Evolutionary conservation across 2,888 invertebrate species (phyloP).

Genomic region (Cantharis nigra): DNA sequence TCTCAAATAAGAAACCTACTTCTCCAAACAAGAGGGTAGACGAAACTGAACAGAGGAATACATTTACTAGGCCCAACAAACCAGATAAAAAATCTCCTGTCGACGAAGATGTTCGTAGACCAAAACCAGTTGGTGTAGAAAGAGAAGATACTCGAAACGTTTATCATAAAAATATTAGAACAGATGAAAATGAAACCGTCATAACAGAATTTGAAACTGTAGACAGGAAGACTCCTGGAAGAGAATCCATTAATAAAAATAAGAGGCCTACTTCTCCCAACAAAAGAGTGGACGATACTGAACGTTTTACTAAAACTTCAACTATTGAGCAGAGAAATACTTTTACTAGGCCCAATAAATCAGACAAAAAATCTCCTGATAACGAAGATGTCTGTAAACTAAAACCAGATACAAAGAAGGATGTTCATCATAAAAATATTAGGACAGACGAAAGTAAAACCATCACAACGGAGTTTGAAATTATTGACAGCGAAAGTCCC

Average conservation of each 20-base stretch:
- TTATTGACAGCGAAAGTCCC: neutral
- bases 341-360: neutral
- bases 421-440: neutral
- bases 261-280: neutral
- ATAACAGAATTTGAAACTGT: neutral
- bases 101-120: neutral
- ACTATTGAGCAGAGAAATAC: neutral
- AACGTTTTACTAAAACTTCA: neutral
- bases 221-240: neutral
- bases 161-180: neutral
- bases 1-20: neutral
- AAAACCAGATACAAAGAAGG: neutral
- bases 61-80: neutral
- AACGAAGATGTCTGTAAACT: neutral
- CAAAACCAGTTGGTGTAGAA: neutral
- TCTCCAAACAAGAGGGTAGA: neutral
- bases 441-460: neutral
- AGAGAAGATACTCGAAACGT: neutral
- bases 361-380: conserved; percentile 2
- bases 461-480: neutral
- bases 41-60: no score
- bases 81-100: conserved; percentile 12
- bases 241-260: neutral
- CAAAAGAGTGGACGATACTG: neutral
- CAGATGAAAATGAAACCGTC: neutral